Base-by-base conservation (phyloP, 2,113 vertebrate genomes). In the Anarrhichthys ocellatus region DNA sequence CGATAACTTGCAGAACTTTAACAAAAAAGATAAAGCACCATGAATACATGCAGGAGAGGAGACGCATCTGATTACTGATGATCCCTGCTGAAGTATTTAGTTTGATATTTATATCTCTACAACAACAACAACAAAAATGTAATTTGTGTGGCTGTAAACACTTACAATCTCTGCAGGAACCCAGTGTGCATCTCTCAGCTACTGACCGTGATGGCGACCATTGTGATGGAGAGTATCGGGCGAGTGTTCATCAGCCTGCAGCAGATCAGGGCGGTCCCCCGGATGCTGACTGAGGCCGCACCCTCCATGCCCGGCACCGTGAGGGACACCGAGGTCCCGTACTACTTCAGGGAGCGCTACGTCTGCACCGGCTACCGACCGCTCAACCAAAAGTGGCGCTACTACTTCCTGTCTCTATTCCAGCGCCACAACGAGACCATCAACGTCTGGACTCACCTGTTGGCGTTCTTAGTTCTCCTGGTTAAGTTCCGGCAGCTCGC, bases 361-460 rank as follows among this genome's bases (percentile, higher is more conserved):
- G 91, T 99, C 91, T 87, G 93, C 9, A 58, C 83, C 0, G 97
- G 97, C 67, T 98, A 98, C 93, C 94, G 97, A 18, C 97, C 96
- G 0, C 89, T 97, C 59, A 87, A 95, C 76, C 97, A 82, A 78
- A 89, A 87, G 82, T 99, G 97, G 97, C 73, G 93, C 3, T 99
- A 96, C 76, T 99, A 98, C 93, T 94, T 97, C 94, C 92, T 94
- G 5, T 97, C 97, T 0, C 87, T 98, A 46, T 98, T 98, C 93
- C 96, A 94, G 90, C 94, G 95, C 77, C 97, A 98, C 96, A 99
- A 98, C 0, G 97, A 98, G 84, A 97, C 96, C 0, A 24, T 98
- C 88, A 99, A 98, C 0, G 93, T 98, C 9, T 99, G 97, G 97
- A 96, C 97, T 0, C 98, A 98, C 82, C 94, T 98, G 85, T 89